Conservation (phyloP, 2,888 invertebrate species). For the Nymphalis polychloros region DNA sequence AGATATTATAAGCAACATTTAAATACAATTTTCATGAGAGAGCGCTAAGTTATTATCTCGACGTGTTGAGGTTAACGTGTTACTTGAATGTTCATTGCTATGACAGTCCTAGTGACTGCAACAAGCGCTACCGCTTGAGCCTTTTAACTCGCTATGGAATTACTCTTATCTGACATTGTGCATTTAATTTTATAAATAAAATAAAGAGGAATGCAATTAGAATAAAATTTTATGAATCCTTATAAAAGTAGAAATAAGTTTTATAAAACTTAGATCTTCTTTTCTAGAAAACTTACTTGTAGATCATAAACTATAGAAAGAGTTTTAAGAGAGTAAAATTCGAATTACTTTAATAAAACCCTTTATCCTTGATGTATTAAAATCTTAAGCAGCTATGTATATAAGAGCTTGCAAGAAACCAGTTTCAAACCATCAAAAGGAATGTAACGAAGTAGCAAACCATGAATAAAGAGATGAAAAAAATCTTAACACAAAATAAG, state of each 20-base stretch:
- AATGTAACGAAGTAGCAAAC: too few relatives aligned
- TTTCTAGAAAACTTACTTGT: background rate
- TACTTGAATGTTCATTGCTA: constrained; percentile 29
- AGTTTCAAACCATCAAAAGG: too few relatives aligned
- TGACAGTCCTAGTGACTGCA: constrained; percentile 24
- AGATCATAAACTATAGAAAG: background rate
- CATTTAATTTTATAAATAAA: constrained; percentile 18
- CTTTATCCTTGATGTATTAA: too few relatives aligned
- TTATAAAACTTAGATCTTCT: background rate
- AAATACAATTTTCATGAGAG: constrained; percentile 19
- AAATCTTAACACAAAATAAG: too few relatives aligned
- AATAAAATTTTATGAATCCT: background rate
- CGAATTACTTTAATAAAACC: too few relatives aligned
- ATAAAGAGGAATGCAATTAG: background rate
- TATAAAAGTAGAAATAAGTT: background rate
- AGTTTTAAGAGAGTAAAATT: too few relatives aligned
- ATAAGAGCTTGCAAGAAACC: too few relatives aligned
- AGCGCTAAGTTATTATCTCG: constrained; percentile 14
- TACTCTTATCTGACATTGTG: background rate
- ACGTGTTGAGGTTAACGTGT: constrained; percentile 16
- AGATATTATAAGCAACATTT: constrained; percentile 24
- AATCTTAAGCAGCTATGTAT: too few relatives aligned
- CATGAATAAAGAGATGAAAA: background rate
- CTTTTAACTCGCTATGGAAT: constrained; percentile 17
- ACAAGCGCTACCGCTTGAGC: constrained; percentile 25